Percentiles rank a stretch among this genome's conserved stretches.
Conservation (phyloP, 2,888 invertebrate genomes). For the Macrophya alboannulata region DNA sequence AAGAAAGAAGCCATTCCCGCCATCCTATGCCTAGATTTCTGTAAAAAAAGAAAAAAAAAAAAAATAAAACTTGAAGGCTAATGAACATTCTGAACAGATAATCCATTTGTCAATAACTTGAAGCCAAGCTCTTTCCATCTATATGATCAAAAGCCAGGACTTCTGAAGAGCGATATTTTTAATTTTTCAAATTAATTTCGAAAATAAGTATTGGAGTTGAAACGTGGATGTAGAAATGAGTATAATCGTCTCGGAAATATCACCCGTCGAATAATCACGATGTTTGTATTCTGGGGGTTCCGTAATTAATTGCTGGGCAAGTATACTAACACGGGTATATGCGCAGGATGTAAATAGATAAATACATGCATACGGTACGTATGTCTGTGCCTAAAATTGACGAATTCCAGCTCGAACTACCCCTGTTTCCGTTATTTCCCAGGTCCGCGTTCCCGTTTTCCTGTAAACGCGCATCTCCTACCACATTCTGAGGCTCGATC, state of each 20-base stretch:
- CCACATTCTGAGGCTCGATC: constrained; percentile 18
- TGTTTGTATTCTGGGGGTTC: not conserved
- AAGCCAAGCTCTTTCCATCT: not conserved
- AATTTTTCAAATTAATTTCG: not conserved
- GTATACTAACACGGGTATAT: not conserved
- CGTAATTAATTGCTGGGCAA: not conserved
- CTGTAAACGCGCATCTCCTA: constrained; percentile 42
- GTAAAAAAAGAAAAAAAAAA: not conserved
- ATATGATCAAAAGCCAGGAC: constrained; percentile 4
- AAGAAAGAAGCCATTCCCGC: not conserved
- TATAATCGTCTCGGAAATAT: not conserved
- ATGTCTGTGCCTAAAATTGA: constrained; percentile 7
- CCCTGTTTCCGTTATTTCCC: constrained; percentile 40
- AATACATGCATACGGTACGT: not conserved
- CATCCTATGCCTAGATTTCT: not conserved
- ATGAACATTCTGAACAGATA: constrained; percentile 15
- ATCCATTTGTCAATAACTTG: constrained; percentile 33
- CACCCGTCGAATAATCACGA: constrained; percentile 9
- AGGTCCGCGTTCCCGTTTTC: constrained; percentile 18
- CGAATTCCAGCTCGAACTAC: constrained; percentile 31
- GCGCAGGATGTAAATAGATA: not conserved
- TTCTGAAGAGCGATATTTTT: not conserved
- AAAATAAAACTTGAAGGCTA: not conserved
- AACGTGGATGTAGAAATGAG: not conserved
- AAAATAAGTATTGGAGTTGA: not conserved